Percentiles rank a stretch among this genome's conserved stretches.
Evolutionary conservation across 1,140 invertebrate genomes (phyloP).

Genomic region (Bombus vancouverensis): DNA sequence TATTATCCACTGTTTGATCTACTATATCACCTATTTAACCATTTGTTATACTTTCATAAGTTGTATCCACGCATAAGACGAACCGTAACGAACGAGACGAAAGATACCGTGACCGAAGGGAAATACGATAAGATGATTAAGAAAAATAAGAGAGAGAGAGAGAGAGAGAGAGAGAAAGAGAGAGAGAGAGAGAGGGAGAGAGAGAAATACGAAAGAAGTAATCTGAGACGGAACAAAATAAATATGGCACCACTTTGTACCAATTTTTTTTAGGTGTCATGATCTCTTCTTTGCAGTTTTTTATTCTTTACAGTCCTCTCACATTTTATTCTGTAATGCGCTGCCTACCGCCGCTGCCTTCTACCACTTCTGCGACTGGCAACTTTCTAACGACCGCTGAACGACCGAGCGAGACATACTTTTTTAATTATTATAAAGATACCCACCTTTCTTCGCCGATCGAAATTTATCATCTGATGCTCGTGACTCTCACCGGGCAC

Average conservation of each 20-base stretch:
- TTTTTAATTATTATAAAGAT: neutral
- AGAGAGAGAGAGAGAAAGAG: neutral
- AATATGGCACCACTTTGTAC: slow-evolving; percentile 62
- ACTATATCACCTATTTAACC: neutral
- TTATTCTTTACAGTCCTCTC: slow-evolving; percentile 76
- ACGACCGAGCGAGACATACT: slow-evolving; percentile 35
- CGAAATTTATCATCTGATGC: slow-evolving; percentile 1
- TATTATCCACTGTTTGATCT: slow-evolving; percentile 15
- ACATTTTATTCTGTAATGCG: slow-evolving; percentile 77
- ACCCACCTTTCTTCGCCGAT: neutral
- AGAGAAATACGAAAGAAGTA: neutral
- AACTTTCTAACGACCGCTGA: slow-evolving; percentile 67
- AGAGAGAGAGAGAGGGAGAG: slow-evolving; percentile 27
- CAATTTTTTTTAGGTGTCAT: slow-evolving; percentile 68
- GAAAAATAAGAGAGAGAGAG: neutral
- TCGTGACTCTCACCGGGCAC: slow-evolving; percentile 1
- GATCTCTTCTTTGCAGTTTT: slow-evolving; percentile 73
- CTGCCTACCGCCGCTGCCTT: slow-evolving; percentile 78
- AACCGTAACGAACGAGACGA: neutral
- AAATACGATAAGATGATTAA: neutral
- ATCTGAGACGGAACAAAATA: too few species aligned
- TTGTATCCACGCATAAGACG: neutral
- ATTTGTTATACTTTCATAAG: neutral
- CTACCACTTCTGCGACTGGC: slow-evolving; percentile 76
- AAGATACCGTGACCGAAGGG: too few species aligned